phyloP scores from a whole-genome alignment of 2,113 vertebrate species.

The human region DNA sequence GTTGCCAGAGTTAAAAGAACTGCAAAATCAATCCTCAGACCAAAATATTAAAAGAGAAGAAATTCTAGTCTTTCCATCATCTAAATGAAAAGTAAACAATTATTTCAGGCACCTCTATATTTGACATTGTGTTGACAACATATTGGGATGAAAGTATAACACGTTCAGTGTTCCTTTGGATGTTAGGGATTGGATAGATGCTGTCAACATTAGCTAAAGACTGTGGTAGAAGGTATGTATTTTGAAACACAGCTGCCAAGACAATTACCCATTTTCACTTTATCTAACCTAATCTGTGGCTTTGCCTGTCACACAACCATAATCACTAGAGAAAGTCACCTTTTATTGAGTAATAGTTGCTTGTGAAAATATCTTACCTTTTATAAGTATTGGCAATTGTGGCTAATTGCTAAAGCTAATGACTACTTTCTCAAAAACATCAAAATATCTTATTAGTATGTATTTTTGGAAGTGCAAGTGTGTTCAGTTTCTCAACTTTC shows the following conservation, averaged over 20 bases:
- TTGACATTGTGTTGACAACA: not conserved
- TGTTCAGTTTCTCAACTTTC: not conserved
- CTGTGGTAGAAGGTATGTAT: not conserved
- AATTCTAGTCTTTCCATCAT: not conserved
- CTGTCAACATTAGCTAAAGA: not conserved
- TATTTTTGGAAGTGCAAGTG: not conserved
- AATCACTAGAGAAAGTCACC: not conserved
- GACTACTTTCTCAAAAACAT: not conserved
- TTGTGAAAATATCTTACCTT: not conserved
- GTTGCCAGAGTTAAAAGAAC: not conserved
- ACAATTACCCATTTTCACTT: not conserved
- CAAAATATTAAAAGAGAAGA: not conserved
- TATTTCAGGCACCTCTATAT: not conserved
- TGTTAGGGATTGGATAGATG: not conserved
- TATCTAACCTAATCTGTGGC: not conserved
- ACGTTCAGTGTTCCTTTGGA: not conserved
- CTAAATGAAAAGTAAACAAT: not conserved
- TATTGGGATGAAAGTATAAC: not conserved
- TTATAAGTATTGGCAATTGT: not conserved
- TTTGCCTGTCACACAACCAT: not conserved
- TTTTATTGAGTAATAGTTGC: not conserved
- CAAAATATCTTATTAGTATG: not conserved
- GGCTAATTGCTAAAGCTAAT: not conserved
- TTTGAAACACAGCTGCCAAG: not conserved
- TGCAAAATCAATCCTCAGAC: not conserved